Evolutionary conservation across 2,888 invertebrate species (phyloP).

Genomic region (Podotricha telesiphe): DNA sequence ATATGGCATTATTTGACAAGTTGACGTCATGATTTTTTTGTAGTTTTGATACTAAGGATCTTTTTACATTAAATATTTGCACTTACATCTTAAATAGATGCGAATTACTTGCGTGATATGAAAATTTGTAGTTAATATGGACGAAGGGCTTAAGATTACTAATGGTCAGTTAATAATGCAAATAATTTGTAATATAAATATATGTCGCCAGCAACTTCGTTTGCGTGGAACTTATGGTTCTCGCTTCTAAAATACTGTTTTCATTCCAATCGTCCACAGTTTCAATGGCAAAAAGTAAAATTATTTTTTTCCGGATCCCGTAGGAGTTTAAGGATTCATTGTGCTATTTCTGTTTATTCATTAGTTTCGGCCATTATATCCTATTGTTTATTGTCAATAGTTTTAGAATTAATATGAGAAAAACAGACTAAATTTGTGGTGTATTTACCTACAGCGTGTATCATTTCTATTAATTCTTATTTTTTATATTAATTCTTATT

Average conservation of each 20-base stretch:
- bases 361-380: too few relatives aligned
- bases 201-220: not conserved
- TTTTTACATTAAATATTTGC: constrained; percentile 71
- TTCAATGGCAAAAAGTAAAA: not conserved
- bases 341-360: too few relatives aligned
- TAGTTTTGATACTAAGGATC: constrained; percentile 67
- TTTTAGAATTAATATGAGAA: too few relatives aligned
- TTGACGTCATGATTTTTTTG: constrained; percentile 80
- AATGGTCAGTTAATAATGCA: constrained; percentile 59
- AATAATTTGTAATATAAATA: not conserved
- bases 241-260: not conserved
- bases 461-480: too few relatives aligned
- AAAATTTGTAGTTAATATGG: constrained; percentile 79
- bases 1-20: constrained; percentile 69
- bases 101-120: constrained; percentile 65
- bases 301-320: not conserved
- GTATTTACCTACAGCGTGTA: too few relatives aligned
- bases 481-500: too few relatives aligned
- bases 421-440: too few relatives aligned
- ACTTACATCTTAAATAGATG: constrained; percentile 62
- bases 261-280: not conserved
- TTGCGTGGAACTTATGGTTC: not conserved
- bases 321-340: not conserved
- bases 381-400: too few relatives aligned
- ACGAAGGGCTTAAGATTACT: constrained; percentile 70